Evolutionary conservation across 1,140 invertebrate genomes (phyloP).

Genomic region (Drosophila sechellia): DNA sequence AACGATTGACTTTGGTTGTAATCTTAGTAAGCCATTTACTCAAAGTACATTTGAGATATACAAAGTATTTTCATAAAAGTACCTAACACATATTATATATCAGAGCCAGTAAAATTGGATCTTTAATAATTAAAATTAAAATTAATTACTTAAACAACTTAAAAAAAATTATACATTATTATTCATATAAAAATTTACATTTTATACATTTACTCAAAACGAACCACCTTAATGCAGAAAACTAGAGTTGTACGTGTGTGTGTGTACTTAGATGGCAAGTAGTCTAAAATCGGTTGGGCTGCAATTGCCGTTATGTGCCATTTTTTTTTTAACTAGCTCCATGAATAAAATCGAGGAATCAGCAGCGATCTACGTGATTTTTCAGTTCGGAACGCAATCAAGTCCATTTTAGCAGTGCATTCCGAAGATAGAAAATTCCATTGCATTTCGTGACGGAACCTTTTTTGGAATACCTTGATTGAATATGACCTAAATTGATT

Average conservation of each 20-base stretch:
- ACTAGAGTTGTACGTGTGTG: background rate
- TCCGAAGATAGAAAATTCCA: slow-evolving; percentile 36
- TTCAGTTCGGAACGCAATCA: slow-evolving; percentile 5
- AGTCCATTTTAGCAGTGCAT: slow-evolving; percentile 30
- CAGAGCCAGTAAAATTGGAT: background rate
- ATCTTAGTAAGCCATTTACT: no score
- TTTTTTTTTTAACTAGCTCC: slow-evolving; percentile 70
- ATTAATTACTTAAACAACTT: background rate
- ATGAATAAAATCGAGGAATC: slow-evolving; percentile 43
- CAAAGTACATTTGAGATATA: no score
- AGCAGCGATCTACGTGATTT: background rate
- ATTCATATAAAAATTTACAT: no score
- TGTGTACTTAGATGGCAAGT: slow-evolving; percentile 40
- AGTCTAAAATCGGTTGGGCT: slow-evolving; percentile 44
- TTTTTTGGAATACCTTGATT: slow-evolving; percentile 15
- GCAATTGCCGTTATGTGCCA: slow-evolving; percentile 62
- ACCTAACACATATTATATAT: background rate
- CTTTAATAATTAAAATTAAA: background rate
- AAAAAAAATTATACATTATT: background rate
- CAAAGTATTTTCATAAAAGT: no score
- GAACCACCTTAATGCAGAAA: slow-evolving; percentile 10
- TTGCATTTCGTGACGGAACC: slow-evolving; percentile 27
- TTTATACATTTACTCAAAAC: background rate
- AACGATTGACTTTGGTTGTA: no score
- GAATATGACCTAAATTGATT: slow-evolving; percentile 39